phyloP scores from a whole-genome alignment of 1,140 invertebrate genomes.

The Metopolophium dirhodum region DNA sequence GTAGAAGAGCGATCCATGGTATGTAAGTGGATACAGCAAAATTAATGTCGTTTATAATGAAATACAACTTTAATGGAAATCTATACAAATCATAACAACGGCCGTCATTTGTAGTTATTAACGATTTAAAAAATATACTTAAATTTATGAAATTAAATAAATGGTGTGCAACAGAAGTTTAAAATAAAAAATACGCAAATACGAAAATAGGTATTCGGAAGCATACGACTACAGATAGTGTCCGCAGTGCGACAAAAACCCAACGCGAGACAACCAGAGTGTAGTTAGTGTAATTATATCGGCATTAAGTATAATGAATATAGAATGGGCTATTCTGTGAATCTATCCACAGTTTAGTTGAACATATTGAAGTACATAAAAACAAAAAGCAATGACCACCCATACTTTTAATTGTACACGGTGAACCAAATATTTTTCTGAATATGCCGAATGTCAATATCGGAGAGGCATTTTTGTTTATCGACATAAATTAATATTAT shows the following conservation, averaged over 20 bases:
- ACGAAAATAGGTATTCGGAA: not conserved
- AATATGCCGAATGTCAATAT: not conserved
- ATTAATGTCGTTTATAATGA: not conserved
- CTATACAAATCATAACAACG: not conserved
- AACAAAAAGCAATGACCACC: not conserved
- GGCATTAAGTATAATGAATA: not conserved
- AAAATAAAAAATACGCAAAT: not conserved
- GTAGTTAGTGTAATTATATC: not conserved
- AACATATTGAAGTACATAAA: not conserved
- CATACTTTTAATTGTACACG: not conserved
- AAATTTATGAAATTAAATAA: not conserved
- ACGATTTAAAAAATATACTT: not conserved
- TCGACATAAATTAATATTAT: not conserved
- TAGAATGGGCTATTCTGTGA: not conserved
- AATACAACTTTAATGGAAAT: not conserved
- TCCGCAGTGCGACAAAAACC: not conserved
- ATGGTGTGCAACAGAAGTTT: not conserved
- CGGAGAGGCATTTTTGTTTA: not conserved
- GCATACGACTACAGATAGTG: not conserved
- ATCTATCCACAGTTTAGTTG: not conserved
- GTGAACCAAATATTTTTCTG: not conserved
- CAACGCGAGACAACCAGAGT: not conserved
- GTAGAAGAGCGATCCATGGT: not conserved
- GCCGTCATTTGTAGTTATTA: not conserved
- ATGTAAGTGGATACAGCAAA: not conserved